Base-by-base conservation (phyloP, 1,140 invertebrate species). In the Helicorthomorpha holstii region DNA sequence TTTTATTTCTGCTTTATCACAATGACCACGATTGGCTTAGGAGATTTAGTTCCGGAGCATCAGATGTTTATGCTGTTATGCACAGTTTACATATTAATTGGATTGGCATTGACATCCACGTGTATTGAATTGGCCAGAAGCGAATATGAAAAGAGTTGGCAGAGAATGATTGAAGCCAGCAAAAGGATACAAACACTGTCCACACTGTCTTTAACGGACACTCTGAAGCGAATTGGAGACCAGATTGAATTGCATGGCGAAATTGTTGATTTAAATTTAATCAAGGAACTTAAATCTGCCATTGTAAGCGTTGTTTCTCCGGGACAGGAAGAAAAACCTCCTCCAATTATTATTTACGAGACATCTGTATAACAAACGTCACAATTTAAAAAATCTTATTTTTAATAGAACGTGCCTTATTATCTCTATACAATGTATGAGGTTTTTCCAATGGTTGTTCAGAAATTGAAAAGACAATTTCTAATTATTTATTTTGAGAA, bases 1-100 rank as follows among this genome's bases (percentile, higher is more conserved):
- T 92, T 91, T 64, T 93, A 93, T 67, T 93, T 92, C 60, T 90
- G 86, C 61, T 93, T 93, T 61, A 85, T 93, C 46, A 92, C 89
- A 0, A 89, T 93, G 85, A 90, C 88, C 0, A 93, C 89, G 0
- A 91, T 92, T 57, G 89, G 89, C 19, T 90, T 94, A 60, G 88
- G 88, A 27, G 88, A 93, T 70, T 72, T 90, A 22, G 86, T 91
- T 41, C 89, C 87, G 60, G 83, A 78, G 74, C 34, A 55, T n/a
- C 43, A 56, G 24, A 81, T 82, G 57, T 91, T 90, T 65, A 87
- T 92, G 79, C 68, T 94, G 50, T 68, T 87, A 1, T 92, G 87
- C 64, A 91, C 88, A 0, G 61, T 93, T 53, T 97, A 95, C 69
- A 87, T 96, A 57, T 72, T 96, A 50, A 80, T 96, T 52, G 93